Conservation (phyloP, 2,888 invertebrate species). For the Pristionchus arcanus region DNA sequence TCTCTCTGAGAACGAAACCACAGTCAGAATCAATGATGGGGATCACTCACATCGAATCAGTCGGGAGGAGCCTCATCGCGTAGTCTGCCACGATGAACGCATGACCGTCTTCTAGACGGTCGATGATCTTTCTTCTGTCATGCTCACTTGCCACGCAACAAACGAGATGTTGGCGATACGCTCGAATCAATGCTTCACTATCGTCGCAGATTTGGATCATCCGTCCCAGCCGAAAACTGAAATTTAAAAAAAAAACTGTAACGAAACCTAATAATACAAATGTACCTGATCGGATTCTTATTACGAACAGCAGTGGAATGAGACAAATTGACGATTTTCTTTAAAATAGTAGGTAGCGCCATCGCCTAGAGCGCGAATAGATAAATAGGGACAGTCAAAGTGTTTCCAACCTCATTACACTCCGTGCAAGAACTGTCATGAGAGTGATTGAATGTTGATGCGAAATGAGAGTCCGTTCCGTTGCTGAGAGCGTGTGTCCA, state of each 20-base stretch:
- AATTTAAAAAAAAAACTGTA: too few relatives aligned
- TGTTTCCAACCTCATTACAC: neutral
- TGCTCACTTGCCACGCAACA: neutral
- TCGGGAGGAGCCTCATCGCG: neutral
- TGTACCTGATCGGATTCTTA: neutral
- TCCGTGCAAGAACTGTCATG: neutral
- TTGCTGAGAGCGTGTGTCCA: neutral
- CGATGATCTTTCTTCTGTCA: neutral
- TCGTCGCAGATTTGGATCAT: neutral
- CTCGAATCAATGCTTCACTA: neutral
- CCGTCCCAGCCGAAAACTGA: neutral
- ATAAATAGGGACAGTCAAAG: neutral
- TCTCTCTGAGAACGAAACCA: neutral
- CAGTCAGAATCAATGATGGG: neutral
- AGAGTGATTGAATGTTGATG: neutral
- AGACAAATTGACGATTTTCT: neutral
- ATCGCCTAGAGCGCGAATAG: neutral
- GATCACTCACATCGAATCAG: neutral
- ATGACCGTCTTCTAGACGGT: neutral
- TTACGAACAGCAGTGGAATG: neutral
- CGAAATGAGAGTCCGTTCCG: neutral
- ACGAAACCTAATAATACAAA: neutral
- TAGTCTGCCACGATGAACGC: neutral
- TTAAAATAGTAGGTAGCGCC: neutral
- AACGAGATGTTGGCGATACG: neutral